phyloP scores from a whole-genome alignment of 2,113 vertebrate genomes.

The Pelecanoides urinatrix region DNA sequence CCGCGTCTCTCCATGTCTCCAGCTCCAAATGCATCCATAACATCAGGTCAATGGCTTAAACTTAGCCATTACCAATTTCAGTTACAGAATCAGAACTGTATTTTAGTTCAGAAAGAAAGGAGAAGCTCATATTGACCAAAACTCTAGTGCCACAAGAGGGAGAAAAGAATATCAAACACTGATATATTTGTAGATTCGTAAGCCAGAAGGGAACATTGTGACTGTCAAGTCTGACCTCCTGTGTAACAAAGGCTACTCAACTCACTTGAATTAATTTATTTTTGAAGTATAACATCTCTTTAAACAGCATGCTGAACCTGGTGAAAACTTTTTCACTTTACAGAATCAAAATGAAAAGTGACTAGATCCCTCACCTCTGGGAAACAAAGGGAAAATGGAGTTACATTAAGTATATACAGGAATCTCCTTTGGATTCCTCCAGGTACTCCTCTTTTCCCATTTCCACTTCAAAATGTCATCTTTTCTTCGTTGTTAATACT shows the following conservation, averaged over 20 bases:
- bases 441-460: not conserved
- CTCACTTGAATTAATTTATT: not conserved
- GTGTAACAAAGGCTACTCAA: not conserved
- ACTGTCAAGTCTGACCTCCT: not conserved
- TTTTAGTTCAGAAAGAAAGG: not conserved
- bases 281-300: not conserved
- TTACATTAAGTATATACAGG: not conserved
- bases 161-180: not conserved
- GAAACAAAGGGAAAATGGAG: not conserved
- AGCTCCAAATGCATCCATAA: not conserved
- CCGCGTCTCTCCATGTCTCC: fast-evolving
- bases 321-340: not conserved
- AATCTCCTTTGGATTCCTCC: not conserved
- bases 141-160: not conserved
- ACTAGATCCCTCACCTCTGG: not conserved
- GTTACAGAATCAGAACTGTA: not conserved
- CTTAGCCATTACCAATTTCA: not conserved
- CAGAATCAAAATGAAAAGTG: not conserved
- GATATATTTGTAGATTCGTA: not conserved
- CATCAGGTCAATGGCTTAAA: not conserved
- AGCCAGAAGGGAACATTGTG: not conserved
- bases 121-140: not conserved
- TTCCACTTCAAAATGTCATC: not conserved
- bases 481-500: not conserved
- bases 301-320: not conserved